Percentiles rank a stretch among this genome's conserved stretches.
Evolutionary conservation across 2,888 invertebrate species (phyloP).

Genomic region (Pterostichus madidus): DNA sequence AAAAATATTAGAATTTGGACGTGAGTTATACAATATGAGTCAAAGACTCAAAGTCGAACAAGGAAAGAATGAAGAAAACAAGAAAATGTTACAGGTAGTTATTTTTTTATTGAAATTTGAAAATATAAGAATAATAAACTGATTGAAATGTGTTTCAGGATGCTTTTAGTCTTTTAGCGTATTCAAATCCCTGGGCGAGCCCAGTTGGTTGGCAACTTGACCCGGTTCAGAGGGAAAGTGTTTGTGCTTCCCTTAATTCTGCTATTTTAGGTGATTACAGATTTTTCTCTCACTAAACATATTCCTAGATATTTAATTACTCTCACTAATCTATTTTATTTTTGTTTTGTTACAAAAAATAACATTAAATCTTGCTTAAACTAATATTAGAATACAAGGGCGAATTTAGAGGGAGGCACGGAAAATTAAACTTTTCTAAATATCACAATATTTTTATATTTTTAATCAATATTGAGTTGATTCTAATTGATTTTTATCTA

Average conservation of each 20-base stretch:
- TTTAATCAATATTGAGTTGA: too few species aligned
- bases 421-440: too few species aligned
- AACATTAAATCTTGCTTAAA: too few species aligned
- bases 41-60: constrained; percentile 89
- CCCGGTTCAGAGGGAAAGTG: constrained; percentile 95
- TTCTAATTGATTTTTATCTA: too few species aligned
- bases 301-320: neutral
- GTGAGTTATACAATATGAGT: constrained; percentile 95
- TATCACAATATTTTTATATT: too few species aligned
- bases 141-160: constrained; percentile 81
- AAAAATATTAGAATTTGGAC: constrained; percentile 95
- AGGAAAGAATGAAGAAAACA: constrained; percentile 89
- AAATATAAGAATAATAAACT: constrained; percentile 3
- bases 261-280: constrained; percentile 92
- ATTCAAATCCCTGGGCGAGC: constrained; percentile 98
- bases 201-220: constrained; percentile 98
- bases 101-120: constrained; percentile 25
- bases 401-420: too few species aligned
- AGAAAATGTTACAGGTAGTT: constrained; percentile 93
- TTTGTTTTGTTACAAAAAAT: too few species aligned
- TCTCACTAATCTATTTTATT: too few species aligned
- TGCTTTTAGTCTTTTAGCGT: constrained; percentile 98
- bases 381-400: too few species aligned
- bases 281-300: neutral
- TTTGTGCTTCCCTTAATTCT: constrained; percentile 97